Evolutionary conservation across 1,140 invertebrate species (phyloP), one percentile per base, ranked within the genome.

Genomic region (Aphelenchoides avenae): DNA sequence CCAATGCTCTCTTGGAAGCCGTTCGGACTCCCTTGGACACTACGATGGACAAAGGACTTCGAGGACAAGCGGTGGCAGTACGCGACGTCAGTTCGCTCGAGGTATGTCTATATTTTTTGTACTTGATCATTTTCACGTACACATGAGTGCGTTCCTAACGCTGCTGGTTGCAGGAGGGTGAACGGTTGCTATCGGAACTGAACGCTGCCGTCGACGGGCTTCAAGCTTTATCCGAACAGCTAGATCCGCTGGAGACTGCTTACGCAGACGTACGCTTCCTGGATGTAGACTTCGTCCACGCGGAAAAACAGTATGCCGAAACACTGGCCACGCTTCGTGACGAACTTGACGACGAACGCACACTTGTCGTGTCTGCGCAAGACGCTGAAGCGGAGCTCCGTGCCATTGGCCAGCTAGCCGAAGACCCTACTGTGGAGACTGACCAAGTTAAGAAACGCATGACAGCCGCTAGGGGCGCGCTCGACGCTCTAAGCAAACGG

Each of bases 251-350:
- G 18, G 66, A 70, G 44, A 72, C 33, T 29, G 56, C 64, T 6
- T 71, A 71, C 48, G 64, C 68, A 22, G 66, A 68, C 46, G 66
- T 68, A 15, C 68, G 66, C 18, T 68, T 68, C 43, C 52, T 73
- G 18, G 66, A 68, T 37, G 57, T 71, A 18, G 66, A 68, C 33
- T 51, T 43, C 27, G 68, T 71, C 33, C 68, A 68, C 29, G 54
- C 64, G 33, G 43, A 69, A n/a, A 41, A 67, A 30, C 66, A 68
- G 39, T 71, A 53, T 42, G 50, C 52, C 26, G 62, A 63, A n/a
- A 15, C 63, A n/a, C 20, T 71, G 11, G 63, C 29, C 24, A 50
- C 53, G 11, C 29, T 59, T 20, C 50, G 15, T 24, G 26, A 27
- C 15, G 57, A 59, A 64, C 49, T 59, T 11, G 59, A 54, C 29